Evolutionary conservation across 2,113 vertebrate genomes (phyloP).

Genomic region (Pseudopodoces humilis): DNA sequence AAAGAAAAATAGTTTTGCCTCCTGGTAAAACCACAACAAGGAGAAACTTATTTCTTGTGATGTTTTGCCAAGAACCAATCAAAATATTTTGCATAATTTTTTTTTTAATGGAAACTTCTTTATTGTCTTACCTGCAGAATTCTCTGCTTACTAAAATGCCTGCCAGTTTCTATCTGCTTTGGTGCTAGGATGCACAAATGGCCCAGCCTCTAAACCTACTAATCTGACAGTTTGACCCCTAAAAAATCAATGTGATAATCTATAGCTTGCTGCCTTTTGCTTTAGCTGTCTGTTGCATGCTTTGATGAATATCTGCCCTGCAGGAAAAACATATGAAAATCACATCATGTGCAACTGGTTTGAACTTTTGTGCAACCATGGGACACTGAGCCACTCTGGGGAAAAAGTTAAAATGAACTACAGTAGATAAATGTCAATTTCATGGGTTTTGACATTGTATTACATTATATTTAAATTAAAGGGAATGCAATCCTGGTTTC

Average conservation of each 20-base stretch:
- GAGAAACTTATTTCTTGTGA: not conserved
- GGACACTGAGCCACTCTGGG: constrained; percentile 63
- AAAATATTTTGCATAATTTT: not conserved
- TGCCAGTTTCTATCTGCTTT: not conserved
- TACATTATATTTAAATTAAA: constrained; percentile 75
- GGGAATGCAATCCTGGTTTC: constrained; percentile 45
- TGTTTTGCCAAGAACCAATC: not conserved
- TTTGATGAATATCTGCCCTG: constrained; percentile 72
- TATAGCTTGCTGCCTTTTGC: constrained; percentile 50
- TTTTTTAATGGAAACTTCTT: not conserved
- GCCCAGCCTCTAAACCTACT: constrained; percentile 40
- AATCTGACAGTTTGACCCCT: constrained; percentile 54
- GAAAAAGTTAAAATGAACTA: constrained; percentile 68
- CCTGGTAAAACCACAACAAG: not conserved
- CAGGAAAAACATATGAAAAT: constrained; percentile 66
- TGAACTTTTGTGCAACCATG: constrained; percentile 60
- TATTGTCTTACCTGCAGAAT: not conserved
- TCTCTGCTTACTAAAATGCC: not conserved
- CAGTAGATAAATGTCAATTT: constrained; percentile 71
- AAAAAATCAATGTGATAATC: constrained; percentile 67
- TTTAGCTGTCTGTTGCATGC: constrained; percentile 30
- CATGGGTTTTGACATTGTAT: constrained; percentile 34
- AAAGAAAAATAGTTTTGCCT: not conserved
- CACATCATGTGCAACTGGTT: constrained; percentile 55
- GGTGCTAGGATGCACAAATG: not conserved